A percentile compares a stretch with the other conserved stretches of the same genome.
These are phyloP conservation scores for Pediacus dermestoides DNA, from an alignment of 2,888 invertebrate species.

Conservation along the genomic window DNA sequence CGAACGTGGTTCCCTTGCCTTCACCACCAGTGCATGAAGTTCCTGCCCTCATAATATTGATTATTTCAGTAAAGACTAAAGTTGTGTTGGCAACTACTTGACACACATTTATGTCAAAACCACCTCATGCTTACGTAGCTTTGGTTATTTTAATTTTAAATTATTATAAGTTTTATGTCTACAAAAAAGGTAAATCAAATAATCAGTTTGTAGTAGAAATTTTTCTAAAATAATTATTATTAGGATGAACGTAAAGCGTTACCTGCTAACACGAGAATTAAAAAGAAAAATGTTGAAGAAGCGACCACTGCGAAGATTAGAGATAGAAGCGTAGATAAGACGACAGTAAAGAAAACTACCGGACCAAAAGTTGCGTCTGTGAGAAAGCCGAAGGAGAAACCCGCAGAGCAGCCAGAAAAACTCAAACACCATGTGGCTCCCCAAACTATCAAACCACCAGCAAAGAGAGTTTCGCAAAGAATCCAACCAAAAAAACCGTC, in stretches of 20 bases:
- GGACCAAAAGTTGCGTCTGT: slow-evolving; percentile 12
- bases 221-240: slow-evolving; percentile 7
- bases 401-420: slow-evolving; percentile 13
- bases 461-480: slow-evolving; percentile 5
- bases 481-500: not conserved
- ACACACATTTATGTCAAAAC: slow-evolving; percentile 31
- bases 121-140: no score
- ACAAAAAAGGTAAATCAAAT: slow-evolving; percentile 30
- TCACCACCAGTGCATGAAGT: slow-evolving; percentile 19
- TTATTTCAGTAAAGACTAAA: slow-evolving; percentile 30
- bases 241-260: slow-evolving; percentile 25
- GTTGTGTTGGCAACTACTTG: slow-evolving; percentile 32
- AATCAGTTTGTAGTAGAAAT: not conserved
- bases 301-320: slow-evolving; percentile 15
- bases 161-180: slow-evolving; percentile 29
- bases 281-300: slow-evolving; percentile 14
- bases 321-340: slow-evolving; percentile 20
- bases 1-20: slow-evolving; percentile 10
- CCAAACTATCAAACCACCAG: slow-evolving; percentile 7
- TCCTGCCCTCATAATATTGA: slow-evolving; percentile 32
- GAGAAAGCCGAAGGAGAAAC: slow-evolving; percentile 2
- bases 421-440: slow-evolving; percentile 5
- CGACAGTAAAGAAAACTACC: slow-evolving; percentile 18
- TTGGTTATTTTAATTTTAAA: no score
- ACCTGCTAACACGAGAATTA: slow-evolving; percentile 17